Evolutionary conservation across 2,888 invertebrate species (phyloP).

Genomic region (Melieria picta): DNA sequence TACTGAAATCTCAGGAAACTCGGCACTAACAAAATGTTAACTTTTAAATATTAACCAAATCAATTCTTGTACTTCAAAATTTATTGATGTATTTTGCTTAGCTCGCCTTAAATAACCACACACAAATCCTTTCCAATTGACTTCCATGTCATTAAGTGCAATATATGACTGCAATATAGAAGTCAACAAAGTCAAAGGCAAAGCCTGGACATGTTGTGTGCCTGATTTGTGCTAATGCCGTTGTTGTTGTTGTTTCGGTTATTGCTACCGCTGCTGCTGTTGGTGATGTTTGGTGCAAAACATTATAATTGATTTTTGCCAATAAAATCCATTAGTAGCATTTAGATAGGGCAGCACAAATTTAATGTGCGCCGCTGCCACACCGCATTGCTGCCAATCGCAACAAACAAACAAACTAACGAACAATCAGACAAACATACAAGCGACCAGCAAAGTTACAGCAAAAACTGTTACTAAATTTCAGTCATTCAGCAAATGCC

Average conservation of each 20-base stretch:
- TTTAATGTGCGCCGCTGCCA: constrained; percentile 12
- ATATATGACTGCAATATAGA: no score
- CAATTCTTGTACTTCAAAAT: not conserved
- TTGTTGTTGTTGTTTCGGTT: not conserved
- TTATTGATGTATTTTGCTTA: not conserved
- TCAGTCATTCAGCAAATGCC: no score
- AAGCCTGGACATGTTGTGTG: not conserved
- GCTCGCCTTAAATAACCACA: not conserved
- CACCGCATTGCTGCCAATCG: not conserved
- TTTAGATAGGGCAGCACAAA: constrained; percentile 20
- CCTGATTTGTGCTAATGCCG: not conserved
- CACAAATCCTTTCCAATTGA: no score
- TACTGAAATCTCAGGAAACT: not conserved
- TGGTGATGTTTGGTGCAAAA: not conserved
- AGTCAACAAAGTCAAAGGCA: no score
- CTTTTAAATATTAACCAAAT: not conserved
- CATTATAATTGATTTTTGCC: constrained; percentile 33
- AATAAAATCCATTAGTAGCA: constrained; percentile 27
- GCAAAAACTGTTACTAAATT: no score
- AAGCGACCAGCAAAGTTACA: no score
- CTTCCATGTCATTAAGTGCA: no score
- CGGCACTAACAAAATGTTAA: not conserved
- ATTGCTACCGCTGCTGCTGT: not conserved
- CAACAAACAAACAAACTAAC: constrained; percentile 1
- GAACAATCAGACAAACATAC: no score